A percentile compares a stretch with the other conserved stretches of the same genome.
These are phyloP conservation scores for Tenualosa ilisha DNA, from an alignment of 2,797 vertebrate species.

Conservation along the genomic window DNA sequence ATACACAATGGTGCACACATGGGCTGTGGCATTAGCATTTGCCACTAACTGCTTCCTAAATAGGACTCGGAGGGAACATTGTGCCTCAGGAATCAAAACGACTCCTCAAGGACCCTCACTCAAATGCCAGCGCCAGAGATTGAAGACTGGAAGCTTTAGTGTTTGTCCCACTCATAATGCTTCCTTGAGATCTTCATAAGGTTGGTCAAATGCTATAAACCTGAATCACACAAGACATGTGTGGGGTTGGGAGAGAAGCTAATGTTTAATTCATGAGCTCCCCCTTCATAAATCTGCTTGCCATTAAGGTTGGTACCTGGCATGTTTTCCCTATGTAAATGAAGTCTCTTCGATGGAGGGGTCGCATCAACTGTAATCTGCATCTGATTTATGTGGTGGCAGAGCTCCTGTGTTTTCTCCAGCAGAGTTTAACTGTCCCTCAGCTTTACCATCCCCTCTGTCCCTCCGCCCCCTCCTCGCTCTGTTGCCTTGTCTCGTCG, in stretches of 20 bases:
- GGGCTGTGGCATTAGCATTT: neutral
- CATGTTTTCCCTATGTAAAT: constrained; percentile 70
- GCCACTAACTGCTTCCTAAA: neutral
- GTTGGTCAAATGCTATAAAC: constrained; percentile 66
- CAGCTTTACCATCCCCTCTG: neutral
- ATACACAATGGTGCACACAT: neutral
- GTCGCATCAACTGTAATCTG: constrained; percentile 61
- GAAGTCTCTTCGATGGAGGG: constrained; percentile 51
- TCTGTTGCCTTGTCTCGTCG: neutral
- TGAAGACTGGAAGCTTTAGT: neutral
- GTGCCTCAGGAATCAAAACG: neutral
- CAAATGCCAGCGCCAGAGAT: neutral
- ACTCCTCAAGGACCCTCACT: neutral
- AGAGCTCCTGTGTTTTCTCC: constrained; percentile 43
- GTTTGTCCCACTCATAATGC: neutral
- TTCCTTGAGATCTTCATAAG: constrained; percentile 47
- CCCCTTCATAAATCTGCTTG: constrained; percentile 65
- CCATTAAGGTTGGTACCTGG: constrained; percentile 59
- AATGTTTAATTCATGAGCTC: constrained; percentile 72
- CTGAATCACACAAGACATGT: constrained; percentile 48
- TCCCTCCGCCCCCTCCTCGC: neutral
- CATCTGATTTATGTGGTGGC: constrained; percentile 63
- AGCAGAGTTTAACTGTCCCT: neutral
- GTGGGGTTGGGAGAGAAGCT: neutral
- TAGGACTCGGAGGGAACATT: neutral